Conservation (phyloP, 1,140 invertebrate genomes). For the Musca domestica region DNA sequence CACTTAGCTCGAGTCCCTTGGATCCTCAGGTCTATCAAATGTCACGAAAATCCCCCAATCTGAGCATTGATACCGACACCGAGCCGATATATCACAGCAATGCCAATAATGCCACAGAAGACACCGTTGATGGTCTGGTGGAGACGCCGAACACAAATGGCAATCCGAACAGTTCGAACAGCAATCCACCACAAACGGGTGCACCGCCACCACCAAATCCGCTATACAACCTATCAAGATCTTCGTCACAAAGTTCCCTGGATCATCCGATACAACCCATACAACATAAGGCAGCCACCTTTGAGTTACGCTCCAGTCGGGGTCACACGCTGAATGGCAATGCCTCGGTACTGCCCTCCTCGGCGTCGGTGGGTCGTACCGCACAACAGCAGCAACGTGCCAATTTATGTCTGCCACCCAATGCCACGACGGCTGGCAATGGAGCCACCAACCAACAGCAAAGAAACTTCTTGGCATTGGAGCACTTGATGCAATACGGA, state of each 20-base stretch:
- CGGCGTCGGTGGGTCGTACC: conserved; percentile 27
- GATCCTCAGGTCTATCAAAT: conserved; percentile 55
- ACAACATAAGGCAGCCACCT: conserved; percentile 52
- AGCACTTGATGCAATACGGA: conserved; percentile 39
- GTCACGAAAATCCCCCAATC: conserved; percentile 52
- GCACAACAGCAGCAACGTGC: conserved; percentile 21
- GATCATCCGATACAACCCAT: conserved; percentile 35
- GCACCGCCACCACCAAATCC: conserved; percentile 23
- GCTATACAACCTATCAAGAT: conserved; percentile 39
- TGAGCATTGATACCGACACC: conserved; percentile 38
- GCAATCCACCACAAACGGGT: not conserved
- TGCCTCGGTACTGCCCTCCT: conserved; percentile 31
- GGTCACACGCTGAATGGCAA: conserved; percentile 36
- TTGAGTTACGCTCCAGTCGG: conserved; percentile 41
- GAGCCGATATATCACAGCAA: conserved; percentile 34
- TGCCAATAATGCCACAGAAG: conserved; percentile 22
- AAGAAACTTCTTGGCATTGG: conserved; percentile 44
- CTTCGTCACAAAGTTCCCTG: conserved; percentile 36
- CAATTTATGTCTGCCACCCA: not conserved
- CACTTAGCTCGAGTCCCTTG: conserved; percentile 53
- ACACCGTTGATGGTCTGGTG: conserved; percentile 24
- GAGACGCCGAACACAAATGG: conserved; percentile 21
- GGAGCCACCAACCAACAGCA: conserved; percentile 28
- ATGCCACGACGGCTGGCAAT: conserved; percentile 21
- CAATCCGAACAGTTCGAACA: conserved; percentile 25